Conservation (phyloP, 2,888 invertebrate genomes). For the Sarcophaga carnaria region DNA sequence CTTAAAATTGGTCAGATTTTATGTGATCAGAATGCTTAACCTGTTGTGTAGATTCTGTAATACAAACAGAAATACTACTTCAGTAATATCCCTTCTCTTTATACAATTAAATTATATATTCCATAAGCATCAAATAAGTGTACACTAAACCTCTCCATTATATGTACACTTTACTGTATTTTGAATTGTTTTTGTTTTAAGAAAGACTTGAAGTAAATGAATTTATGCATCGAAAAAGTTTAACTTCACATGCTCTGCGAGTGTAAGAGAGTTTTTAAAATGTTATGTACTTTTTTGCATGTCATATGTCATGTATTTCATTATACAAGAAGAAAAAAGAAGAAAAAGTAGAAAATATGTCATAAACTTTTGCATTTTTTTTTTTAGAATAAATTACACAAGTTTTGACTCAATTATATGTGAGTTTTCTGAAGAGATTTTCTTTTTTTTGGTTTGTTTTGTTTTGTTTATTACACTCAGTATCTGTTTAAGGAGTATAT, state of each 20-base stretch:
- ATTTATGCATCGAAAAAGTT: neutral
- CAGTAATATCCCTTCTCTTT: no score
- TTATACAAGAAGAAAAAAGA: neutral
- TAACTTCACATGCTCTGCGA: neutral
- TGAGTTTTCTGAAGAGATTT: neutral
- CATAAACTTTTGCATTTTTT: conserved; percentile 36
- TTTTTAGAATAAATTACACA: neutral
- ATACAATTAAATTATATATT: no score
- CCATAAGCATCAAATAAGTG: no score
- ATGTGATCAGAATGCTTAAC: no score
- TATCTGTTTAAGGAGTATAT: no score
- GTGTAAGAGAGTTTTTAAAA: neutral
- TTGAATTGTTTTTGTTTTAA: no score
- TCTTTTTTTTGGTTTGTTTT: neutral
- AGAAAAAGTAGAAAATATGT: conserved; percentile 39
- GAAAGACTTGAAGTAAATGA: neutral
- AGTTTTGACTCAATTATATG: neutral
- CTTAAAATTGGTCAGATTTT: no score
- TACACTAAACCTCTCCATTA: no score
- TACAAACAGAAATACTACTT: no score
- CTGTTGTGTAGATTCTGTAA: no score
- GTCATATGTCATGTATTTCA: conserved; percentile 64
- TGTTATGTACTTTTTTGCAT: conserved; percentile 22
- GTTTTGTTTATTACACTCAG: neutral
- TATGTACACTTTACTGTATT: no score